Percentiles rank a stretch among this genome's conserved stretches.
Conservation (phyloP, 2,888 invertebrate genomes). For the Drosophila quinaria region DNA sequence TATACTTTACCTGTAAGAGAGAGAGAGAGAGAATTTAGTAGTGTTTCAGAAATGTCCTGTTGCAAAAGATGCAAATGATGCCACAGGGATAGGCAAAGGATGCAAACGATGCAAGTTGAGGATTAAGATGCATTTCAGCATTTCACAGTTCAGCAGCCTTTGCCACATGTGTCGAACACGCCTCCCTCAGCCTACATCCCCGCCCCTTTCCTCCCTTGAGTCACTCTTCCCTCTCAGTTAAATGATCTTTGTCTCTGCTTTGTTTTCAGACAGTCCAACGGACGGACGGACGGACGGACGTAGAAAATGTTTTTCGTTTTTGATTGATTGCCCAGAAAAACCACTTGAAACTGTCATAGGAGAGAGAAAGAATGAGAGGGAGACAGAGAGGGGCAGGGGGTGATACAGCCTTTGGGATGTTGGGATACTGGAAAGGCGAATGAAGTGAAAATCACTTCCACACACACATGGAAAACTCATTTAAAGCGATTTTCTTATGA, state of each 20-base stretch:
- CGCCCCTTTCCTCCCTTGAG: conserved; percentile 19
- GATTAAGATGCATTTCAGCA: conserved; percentile 68
- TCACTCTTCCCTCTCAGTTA: conserved; percentile 8
- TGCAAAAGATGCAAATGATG: conserved; percentile 64
- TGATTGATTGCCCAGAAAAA: conserved; percentile 79
- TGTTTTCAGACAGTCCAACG: conserved; percentile 32
- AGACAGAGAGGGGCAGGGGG: conserved; percentile 11
- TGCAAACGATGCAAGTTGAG: conserved; percentile 9
- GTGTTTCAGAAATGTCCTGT: conserved; percentile 19
- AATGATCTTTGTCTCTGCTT: conserved; percentile 64
- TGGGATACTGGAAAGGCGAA: conserved; percentile 33
- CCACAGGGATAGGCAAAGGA: neutral
- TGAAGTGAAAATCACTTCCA: conserved; percentile 78
- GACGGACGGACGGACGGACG: conserved; percentile 8
- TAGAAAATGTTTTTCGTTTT: conserved; percentile 58
- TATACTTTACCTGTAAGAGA: conserved; percentile 72
- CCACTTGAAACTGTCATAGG: conserved; percentile 75
- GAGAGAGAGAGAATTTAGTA: neutral
- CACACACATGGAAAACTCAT: conserved; percentile 20
- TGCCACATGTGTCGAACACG: conserved; percentile 64
- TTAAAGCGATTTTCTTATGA: conserved; percentile 65
- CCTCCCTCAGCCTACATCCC: conserved; percentile 24
- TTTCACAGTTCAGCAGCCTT: conserved; percentile 30
- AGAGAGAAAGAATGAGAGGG: conserved; percentile 1
- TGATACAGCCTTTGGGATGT: conserved; percentile 8